Base-by-base conservation (phyloP, 2,888 invertebrate species). In the Agapetus fuscipes region DNA sequence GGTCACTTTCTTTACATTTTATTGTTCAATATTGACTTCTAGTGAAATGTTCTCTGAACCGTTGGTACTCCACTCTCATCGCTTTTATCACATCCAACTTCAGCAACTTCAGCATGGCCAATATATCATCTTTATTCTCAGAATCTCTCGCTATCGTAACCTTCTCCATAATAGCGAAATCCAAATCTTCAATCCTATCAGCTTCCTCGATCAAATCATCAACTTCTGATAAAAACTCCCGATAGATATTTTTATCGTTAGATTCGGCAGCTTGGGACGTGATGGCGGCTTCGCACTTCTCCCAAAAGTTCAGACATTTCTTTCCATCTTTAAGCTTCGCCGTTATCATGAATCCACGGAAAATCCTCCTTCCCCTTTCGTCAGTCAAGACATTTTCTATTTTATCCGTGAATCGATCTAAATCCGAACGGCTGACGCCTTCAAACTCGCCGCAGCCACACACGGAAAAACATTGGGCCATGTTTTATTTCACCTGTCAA, bases 381-480 rank as follows among this genome's bases (percentile, higher is more conserved):
- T 69, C 64, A 36, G 59, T 64, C 29, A 71, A 57, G 27, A 71
- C 62, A 53, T 71, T 69, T 54, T 71, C 68, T 48, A 71, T 66
- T 55, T 59, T 66, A 50, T 71, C 70, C 38, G 69, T 68, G 48
- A 60, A 70, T 27, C 68, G 62, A 51, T 70, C 70, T 48, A 69
- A 62, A 51, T 71, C 71, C 5, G 66, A 58, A 53, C 61, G 65
- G 29, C 65, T 65, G 41, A 68, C 54, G 35, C 62, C 61, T 54
- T 64, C 64, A 33, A 57, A 56, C 48, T 62, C 61, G 48, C 64
- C 64, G 54, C 66, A 68, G 52, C 66, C 62, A 55, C 67, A 70
- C 34, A 62, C 62, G 46, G 56, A 59, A 48, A 68, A 66, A 61
- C 70, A 69, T 52, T 64, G 61, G 55, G 65, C 67, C 69, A 68